phyloP scores from a whole-genome alignment of 1,140 invertebrate genomes.

The Dolichoris vasculosae region DNA sequence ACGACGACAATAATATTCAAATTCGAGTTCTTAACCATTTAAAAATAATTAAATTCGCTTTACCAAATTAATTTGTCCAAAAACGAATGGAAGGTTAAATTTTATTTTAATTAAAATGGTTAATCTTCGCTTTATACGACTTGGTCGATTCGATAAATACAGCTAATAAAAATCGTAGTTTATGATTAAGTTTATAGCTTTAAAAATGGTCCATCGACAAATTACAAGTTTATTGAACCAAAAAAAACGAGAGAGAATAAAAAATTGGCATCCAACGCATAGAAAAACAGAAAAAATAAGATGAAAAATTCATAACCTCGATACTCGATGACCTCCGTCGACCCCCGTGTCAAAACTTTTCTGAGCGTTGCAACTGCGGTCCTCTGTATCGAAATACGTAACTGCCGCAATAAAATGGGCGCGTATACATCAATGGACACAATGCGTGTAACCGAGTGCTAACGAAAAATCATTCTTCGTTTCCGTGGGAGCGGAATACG shows the following conservation, averaged over 20 bases:
- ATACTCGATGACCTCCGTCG: not conserved
- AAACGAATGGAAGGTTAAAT: not conserved
- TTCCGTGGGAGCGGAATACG: not conserved
- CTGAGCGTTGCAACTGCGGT: not conserved
- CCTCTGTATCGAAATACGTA: slow-evolving; percentile 5
- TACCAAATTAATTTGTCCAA: not conserved
- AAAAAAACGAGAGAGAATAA: not conserved
- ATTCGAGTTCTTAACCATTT: no score
- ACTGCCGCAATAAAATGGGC: slow-evolving; percentile 6
- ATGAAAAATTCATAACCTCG: slow-evolving; percentile 11
- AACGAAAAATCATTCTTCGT: slow-evolving; percentile 32
- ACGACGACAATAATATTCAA: no score
- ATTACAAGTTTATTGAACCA: not conserved
- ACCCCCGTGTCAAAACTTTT: slow-evolving; percentile 14
- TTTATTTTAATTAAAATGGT: no score
- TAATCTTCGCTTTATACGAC: no score
- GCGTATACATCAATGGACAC: slow-evolving; percentile 34
- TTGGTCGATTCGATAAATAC: not conserved
- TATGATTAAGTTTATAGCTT: not conserved
- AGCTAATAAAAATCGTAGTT: not conserved
- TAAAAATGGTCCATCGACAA: not conserved
- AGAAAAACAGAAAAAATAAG: not conserved
- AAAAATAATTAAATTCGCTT: not conserved
- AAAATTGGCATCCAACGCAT: not conserved
- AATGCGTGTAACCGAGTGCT: slow-evolving; percentile 42